Evolutionary conservation across 92 coral and sea anemone species (phyloP).

Genomic region (Actinernus sp.): DNA sequence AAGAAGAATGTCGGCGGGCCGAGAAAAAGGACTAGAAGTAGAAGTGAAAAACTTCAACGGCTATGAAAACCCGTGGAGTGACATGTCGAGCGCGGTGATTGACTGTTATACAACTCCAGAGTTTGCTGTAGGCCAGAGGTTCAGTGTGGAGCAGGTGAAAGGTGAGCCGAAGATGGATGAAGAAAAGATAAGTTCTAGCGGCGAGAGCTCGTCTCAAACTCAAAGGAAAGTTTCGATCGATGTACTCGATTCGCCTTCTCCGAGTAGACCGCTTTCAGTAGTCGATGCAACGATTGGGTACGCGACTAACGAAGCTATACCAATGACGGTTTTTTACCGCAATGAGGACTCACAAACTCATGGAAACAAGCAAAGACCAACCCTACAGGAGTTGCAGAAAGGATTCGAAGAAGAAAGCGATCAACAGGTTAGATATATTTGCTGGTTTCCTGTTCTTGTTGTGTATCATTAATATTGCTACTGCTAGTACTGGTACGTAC

Average conservation of each 20-base stretch:
- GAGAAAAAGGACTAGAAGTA: too few species aligned
- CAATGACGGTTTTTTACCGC: conserved; percentile 97
- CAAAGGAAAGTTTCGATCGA: conserved; percentile 13
- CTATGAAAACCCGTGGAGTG: neutral
- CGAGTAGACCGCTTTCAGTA: conserved; percentile 49
- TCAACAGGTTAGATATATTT: conserved; percentile 68
- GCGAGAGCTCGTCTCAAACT: conserved; percentile 1
- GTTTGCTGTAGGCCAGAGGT: conserved; percentile 38
- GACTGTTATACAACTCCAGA: neutral
- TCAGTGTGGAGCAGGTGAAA: conserved; percentile 55
- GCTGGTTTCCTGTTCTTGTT: conserved; percentile 8
- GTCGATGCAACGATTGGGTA: conserved; percentile 81
- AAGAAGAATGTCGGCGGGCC: too few species aligned
- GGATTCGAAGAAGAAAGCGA: conserved; percentile 90
- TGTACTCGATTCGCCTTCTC: conserved; percentile 16
- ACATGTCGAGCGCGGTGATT: neutral
- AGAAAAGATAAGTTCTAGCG: conserved; percentile 23
- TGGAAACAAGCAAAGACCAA: conserved; percentile 74
- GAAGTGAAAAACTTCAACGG: too few species aligned
- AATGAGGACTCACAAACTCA: conserved; percentile 83
- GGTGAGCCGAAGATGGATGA: conserved; percentile 15
- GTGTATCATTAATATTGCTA: neutral
- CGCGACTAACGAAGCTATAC: conserved; percentile 96
- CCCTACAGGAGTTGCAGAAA: conserved; percentile 91
- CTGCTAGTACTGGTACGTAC: too few species aligned